Conservation (phyloP, 1,140 invertebrate species). For the Conus ventricosus region DNA sequence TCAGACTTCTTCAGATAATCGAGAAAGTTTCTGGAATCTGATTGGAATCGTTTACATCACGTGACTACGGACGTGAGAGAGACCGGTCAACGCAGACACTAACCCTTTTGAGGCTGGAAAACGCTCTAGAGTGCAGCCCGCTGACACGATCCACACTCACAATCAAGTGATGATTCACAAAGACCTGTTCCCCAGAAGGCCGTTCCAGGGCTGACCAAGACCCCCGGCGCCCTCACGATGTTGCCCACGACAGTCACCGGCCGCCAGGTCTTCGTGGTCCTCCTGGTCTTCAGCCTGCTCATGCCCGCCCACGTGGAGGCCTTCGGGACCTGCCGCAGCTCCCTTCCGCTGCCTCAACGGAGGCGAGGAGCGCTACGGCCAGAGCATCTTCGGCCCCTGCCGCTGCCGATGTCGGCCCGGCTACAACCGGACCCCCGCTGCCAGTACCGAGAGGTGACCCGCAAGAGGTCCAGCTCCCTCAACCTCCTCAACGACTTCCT, state of each 20-base stretch:
- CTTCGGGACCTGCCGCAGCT: slow-evolving; percentile 14
- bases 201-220: too few relatives aligned
- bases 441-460: slow-evolving; percentile 22
- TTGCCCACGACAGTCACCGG: not conserved
- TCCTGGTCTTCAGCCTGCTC: slow-evolving; percentile 10
- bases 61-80: too few relatives aligned
- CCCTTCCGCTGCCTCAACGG: slow-evolving; percentile 30
- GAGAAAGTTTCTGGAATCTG: too few relatives aligned
- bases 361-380: slow-evolving; percentile 29
- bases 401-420: slow-evolving; percentile 14
- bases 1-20: too few relatives aligned
- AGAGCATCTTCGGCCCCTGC: slow-evolving; percentile 28
- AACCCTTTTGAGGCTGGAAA: not conserved
- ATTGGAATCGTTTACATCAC: too few relatives aligned
- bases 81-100: too few relatives aligned
- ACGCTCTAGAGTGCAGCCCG: not conserved
- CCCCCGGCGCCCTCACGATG: not conserved
- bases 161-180: not conserved
- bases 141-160: not conserved
- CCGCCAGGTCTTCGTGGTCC: not conserved
- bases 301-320: not conserved
- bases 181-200: not conserved
- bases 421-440: slow-evolving; percentile 35
- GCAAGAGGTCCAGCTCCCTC: slow-evolving; percentile 18
- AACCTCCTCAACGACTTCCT: slow-evolving; percentile 28